phyloP scores from a whole-genome alignment of 2,113 vertebrate genomes.

The Lichenostomus cassidix region DNA sequence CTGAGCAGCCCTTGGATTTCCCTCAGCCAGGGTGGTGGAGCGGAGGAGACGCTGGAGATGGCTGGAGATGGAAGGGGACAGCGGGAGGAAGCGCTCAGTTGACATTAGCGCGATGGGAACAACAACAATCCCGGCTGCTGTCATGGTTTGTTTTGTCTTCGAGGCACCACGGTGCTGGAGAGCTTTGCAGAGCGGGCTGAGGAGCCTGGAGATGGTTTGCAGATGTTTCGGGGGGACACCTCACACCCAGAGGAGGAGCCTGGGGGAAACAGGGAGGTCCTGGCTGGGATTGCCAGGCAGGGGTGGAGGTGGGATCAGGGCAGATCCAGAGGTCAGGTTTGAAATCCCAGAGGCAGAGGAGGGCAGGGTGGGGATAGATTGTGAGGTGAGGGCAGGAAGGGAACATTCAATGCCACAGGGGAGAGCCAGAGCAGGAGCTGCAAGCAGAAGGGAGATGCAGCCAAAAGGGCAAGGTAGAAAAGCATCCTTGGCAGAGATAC shows the following conservation, averaged over 20 bases:
- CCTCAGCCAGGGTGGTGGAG: background rate
- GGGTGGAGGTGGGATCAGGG: background rate
- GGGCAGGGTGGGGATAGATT: background rate
- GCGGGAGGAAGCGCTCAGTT: conserved; percentile 38
- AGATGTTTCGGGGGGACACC: conserved; percentile 28
- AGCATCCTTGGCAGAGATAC: background rate
- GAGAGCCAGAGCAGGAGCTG: background rate
- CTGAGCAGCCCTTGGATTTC: background rate
- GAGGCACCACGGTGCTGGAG: conserved; percentile 30
- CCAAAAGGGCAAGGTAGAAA: background rate
- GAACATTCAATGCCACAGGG: background rate
- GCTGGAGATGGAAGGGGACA: background rate
- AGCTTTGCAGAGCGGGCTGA: background rate
- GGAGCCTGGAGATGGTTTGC: conserved; percentile 29
- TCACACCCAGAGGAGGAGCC: background rate
- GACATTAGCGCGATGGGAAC: conserved; percentile 29
- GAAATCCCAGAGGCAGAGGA: background rate
- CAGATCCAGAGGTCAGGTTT: background rate
- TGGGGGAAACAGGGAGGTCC: background rate
- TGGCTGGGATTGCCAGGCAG: accelerated
- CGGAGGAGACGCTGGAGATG: background rate
- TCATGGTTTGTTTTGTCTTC: conserved; percentile 53
- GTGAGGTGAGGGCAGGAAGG: background rate
- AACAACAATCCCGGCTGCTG: conserved; percentile 48
- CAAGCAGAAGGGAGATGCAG: background rate